These are phyloP conservation scores for Miniopterus natalensis DNA, from an alignment of 2,113 vertebrate genomes.

Conservation along the genomic window DNA sequence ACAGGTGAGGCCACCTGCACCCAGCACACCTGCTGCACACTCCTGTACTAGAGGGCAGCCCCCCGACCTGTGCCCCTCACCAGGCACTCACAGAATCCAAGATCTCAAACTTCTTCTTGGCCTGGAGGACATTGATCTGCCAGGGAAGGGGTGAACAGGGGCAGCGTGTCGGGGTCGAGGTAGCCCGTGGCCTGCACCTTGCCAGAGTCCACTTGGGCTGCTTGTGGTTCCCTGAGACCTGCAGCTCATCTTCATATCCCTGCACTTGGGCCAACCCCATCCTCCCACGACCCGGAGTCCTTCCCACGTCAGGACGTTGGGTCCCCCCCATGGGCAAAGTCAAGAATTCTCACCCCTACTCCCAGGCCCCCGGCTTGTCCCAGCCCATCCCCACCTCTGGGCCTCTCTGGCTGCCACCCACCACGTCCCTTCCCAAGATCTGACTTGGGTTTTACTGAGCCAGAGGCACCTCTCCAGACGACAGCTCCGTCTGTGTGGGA, in stretches of 20 bases:
- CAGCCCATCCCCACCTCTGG: not conserved
- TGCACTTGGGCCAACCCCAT: not conserved
- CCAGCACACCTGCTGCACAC: accelerated
- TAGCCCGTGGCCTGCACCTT: not conserved
- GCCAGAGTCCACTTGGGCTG: not conserved
- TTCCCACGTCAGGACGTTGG: not conserved
- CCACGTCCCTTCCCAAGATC: not conserved
- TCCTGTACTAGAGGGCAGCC: accelerated
- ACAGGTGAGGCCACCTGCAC: not conserved
- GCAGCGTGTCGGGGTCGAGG: not conserved
- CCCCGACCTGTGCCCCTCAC: not conserved
- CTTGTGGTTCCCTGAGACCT: not conserved
- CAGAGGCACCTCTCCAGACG: not conserved
- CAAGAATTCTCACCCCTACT: not conserved
- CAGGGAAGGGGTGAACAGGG: not conserved
- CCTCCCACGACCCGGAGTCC: not conserved
- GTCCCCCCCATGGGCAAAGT: not conserved
- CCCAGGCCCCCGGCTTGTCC: not conserved
- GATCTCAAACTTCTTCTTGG: conserved; percentile 99
- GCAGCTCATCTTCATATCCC: not conserved
- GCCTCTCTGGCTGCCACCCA: not conserved
- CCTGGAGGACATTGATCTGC: conserved; percentile 98
- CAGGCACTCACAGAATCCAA: conserved; percentile 94
- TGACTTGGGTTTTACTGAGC: not conserved
- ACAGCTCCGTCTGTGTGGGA: not conserved